Conservation (phyloP, 2,113 vertebrate genomes). For the Eurystomus gularis region DNA sequence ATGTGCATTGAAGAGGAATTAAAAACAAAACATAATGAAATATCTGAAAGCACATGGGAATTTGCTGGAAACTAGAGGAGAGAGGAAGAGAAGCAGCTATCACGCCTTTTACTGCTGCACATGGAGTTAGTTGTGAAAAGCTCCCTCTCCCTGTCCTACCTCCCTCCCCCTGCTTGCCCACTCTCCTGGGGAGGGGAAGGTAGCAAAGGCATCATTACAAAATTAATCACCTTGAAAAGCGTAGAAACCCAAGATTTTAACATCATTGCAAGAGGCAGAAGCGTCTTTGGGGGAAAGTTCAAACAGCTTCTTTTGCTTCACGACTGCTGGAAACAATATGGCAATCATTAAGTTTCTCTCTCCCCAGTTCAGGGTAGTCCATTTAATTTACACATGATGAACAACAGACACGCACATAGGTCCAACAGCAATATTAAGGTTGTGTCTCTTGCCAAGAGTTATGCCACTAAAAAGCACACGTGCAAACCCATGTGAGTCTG, state of each 20-base stretch:
- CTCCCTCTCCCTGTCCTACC: not conserved
- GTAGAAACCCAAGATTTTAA: not conserved
- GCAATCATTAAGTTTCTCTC: conserved; percentile 55
- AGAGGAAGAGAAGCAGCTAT: not conserved
- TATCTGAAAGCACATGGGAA: conserved; percentile 35
- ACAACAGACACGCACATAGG: conserved; percentile 31
- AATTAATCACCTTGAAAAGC: conserved; percentile 34
- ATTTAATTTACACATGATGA: conserved; percentile 51
- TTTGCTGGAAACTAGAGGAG: conserved; percentile 27
- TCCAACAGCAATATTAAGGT: conserved; percentile 32
- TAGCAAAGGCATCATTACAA: not conserved
- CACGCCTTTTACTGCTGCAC: not conserved
- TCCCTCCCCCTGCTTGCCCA: not conserved
- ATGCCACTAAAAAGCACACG: conserved; percentile 23
- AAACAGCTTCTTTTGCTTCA: conserved; percentile 34
- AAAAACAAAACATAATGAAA: conserved; percentile 17
- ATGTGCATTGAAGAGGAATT: conserved; percentile 21
- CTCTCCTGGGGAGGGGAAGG: not conserved
- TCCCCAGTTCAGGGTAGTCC: conserved; percentile 13
- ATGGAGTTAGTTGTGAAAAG: not conserved
- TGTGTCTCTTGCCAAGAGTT: conserved; percentile 29
- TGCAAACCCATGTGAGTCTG: not conserved
- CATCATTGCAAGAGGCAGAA: conserved; percentile 39
- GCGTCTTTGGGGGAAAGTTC: conserved; percentile 57
- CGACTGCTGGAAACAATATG: conserved; percentile 49